These are phyloP conservation scores for Gallinago stenura DNA, from an alignment of 2,797 vertebrate species.

Conservation along the genomic window DNA sequence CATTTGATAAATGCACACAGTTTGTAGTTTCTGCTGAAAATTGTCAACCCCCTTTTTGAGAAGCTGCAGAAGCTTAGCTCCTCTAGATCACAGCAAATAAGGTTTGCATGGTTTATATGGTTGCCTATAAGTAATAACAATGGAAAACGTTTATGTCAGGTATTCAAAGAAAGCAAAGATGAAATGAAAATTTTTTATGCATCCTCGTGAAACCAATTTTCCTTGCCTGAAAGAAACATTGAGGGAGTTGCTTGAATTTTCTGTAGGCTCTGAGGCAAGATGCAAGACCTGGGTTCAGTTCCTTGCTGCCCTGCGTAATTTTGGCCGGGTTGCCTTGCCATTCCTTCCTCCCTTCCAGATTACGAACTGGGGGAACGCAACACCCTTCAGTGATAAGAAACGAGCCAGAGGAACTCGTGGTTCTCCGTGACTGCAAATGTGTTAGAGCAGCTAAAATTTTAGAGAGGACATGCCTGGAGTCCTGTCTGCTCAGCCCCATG, in stretches of 20 bases:
- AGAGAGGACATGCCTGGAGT: not conserved
- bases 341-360: not conserved
- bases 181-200: not conserved
- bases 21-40: not conserved
- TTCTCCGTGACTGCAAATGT: rapidly evolving
- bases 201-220: not conserved
- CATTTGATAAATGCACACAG: not conserved
- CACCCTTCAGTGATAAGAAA: not conserved
- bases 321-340: not conserved
- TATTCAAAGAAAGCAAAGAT: not conserved
- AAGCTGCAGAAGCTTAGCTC: not conserved
- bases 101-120: not conserved
- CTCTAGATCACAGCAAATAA: not conserved
- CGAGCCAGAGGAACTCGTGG: not conserved
- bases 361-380: not conserved
- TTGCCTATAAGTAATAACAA: not conserved
- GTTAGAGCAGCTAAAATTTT: not conserved
- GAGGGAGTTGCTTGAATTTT: not conserved
- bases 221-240: not conserved
- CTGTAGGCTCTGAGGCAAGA: not conserved
- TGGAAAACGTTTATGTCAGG: not conserved
- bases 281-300: not conserved
- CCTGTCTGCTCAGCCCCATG: not conserved
- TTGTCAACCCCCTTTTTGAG: not conserved
- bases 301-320: not conserved